phyloP scores from a whole-genome alignment of 2,888 invertebrate species.

The Nephrotoma flavescens region DNA sequence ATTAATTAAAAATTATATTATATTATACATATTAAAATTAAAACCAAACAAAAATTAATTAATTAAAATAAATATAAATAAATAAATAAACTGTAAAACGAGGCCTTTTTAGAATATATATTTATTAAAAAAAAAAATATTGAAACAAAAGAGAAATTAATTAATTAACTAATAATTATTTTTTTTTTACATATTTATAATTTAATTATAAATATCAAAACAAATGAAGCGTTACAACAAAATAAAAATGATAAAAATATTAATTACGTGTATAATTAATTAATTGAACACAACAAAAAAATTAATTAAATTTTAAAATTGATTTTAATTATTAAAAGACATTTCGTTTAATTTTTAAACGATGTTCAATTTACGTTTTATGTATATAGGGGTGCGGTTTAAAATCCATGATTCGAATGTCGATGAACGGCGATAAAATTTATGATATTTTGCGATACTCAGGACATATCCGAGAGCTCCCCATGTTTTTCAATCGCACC shows the following conservation, averaged over 20 bases:
- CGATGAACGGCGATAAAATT: too few relatives aligned
- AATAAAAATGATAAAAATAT: background rate
- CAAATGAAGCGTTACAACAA: background rate
- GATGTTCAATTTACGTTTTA: too few relatives aligned
- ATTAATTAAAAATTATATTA: background rate
- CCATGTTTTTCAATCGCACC: too few relatives aligned
- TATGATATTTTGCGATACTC: too few relatives aligned
- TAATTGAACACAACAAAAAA: background rate
- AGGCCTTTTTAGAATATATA: background rate
- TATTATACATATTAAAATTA: background rate
- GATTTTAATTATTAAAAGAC: too few relatives aligned
- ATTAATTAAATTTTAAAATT: too few relatives aligned
- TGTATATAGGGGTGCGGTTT: too few relatives aligned
- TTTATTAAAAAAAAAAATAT: background rate
- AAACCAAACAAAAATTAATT: background rate
- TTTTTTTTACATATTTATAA: background rate
- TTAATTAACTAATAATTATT: background rate
- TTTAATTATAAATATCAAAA: background rate
- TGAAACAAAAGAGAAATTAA: background rate
- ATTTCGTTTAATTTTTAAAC: too few relatives aligned
- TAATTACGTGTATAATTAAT: background rate
- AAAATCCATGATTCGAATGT: too few relatives aligned
- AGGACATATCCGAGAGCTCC: too few relatives aligned
- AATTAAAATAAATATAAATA: background rate
- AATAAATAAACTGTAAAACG: background rate